These are phyloP conservation scores for Cuniculus paca DNA, from an alignment of 2,797 vertebrate genomes.

Conservation along the genomic window DNA sequence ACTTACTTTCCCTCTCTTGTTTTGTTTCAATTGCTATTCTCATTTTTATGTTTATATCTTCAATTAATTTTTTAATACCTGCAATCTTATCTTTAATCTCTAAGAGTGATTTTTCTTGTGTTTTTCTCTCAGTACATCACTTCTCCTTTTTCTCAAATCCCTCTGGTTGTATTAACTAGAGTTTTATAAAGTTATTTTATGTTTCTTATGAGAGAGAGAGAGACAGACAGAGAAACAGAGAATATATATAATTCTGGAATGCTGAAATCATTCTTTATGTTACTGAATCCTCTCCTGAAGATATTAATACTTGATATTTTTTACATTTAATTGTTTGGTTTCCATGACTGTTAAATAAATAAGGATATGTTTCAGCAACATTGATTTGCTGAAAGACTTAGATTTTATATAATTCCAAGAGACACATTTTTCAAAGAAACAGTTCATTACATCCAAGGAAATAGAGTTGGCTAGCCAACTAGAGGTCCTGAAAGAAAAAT, in stretches of 20 bases:
- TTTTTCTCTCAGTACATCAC: not conserved
- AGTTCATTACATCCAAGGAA: not conserved
- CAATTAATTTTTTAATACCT: not conserved
- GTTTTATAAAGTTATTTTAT: not conserved
- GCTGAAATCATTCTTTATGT: not conserved
- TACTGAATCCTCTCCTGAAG: not conserved
- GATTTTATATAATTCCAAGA: not conserved
- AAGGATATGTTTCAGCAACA: not conserved
- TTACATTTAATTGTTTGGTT: slow-evolving; percentile 28
- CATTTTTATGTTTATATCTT: not conserved
- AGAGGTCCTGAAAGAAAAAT: not conserved
- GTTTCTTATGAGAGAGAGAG: not conserved
- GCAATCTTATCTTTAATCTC: not conserved
- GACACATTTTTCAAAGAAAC: not conserved
- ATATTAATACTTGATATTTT: not conserved
- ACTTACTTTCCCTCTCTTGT: not conserved
- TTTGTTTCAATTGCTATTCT: not conserved
- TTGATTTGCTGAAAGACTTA: not conserved
- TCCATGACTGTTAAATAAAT: not conserved
- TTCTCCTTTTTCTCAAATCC: not conserved
- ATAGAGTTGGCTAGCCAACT: not conserved
- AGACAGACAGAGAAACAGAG: not conserved
- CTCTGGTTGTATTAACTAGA: not conserved
- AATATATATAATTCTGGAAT: not conserved
- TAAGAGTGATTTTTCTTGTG: not conserved